phyloP scores from a whole-genome alignment of 2,113 vertebrate genomes.

The Lynx canadensis region DNA sequence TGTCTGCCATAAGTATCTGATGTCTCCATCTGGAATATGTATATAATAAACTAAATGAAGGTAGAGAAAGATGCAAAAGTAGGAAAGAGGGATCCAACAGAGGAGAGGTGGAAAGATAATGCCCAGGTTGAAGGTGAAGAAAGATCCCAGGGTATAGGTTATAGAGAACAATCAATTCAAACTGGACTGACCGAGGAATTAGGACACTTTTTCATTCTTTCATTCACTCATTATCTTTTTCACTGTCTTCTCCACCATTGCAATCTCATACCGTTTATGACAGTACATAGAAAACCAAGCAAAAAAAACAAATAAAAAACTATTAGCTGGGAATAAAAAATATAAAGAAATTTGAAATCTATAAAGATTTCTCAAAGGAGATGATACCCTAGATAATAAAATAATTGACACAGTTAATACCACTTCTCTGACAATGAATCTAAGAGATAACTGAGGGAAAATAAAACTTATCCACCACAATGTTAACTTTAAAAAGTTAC shows the following conservation, averaged over 20 bases:
- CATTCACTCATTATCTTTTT: not conserved
- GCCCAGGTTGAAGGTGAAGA: not conserved
- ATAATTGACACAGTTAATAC: not conserved
- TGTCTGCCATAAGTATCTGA: not conserved
- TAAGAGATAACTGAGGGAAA: not conserved
- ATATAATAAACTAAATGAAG: not conserved
- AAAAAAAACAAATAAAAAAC: not conserved
- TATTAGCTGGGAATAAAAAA: not conserved
- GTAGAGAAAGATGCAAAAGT: not conserved
- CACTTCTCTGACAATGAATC: not conserved
- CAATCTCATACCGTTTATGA: not conserved
- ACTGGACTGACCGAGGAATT: not conserved
- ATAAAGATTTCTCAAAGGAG: not conserved
- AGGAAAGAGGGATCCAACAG: not conserved
- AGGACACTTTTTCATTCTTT: not conserved
- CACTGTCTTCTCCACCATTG: not conserved
- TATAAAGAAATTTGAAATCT: not conserved
- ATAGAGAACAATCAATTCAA: not conserved
- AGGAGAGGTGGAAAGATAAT: not conserved
- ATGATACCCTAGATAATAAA: not conserved
- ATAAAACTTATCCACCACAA: not conserved
- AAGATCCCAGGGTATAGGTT: not conserved
- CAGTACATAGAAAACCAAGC: not conserved
- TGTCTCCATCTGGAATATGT: not conserved
- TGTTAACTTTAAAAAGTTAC: not conserved